Evolutionary conservation across 1,140 invertebrate species (phyloP).

Genomic region (Chelonus insularis): DNA sequence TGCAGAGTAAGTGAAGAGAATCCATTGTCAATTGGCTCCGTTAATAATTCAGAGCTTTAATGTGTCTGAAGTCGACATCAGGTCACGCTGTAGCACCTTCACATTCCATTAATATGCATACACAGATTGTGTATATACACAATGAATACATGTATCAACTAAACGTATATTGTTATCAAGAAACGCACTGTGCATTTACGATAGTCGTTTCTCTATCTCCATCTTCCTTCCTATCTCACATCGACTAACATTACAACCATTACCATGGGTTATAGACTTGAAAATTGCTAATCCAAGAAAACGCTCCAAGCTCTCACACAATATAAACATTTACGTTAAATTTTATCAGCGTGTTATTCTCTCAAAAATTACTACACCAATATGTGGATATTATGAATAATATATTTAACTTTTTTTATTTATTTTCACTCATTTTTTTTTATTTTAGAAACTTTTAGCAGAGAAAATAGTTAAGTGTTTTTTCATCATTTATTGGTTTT

Average conservation of each 20-base stretch:
- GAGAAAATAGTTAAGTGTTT: too few species aligned
- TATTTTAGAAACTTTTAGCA: too few species aligned
- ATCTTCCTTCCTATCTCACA: background rate
- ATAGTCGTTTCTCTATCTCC: conserved; percentile 1
- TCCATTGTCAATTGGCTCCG: conserved; percentile 1
- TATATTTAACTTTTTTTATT: too few species aligned
- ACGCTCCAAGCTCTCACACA: background rate
- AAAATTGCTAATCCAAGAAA: conserved; percentile 13
- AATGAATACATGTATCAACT: conserved; percentile 9
- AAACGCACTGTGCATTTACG: conserved; percentile 18
- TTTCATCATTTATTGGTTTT: too few species aligned
- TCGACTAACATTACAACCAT: background rate
- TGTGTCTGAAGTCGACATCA: background rate
- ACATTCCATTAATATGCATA: conserved; percentile 19
- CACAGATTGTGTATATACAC: conserved; percentile 11
- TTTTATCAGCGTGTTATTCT: too few species aligned
- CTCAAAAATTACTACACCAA: too few species aligned
- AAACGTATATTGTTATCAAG: conserved; percentile 9
- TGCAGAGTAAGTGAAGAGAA: background rate
- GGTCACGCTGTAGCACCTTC: conserved; percentile 4
- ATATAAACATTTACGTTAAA: background rate
- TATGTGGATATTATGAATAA: too few species aligned
- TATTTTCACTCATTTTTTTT: too few species aligned
- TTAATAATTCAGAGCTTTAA: conserved; percentile 24
- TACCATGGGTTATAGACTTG: background rate